Percentiles rank a stretch among this genome's conserved stretches.
Evolutionary conservation across 2,113 vertebrate species (phyloP).

Genomic region (Prunella himalayana): DNA sequence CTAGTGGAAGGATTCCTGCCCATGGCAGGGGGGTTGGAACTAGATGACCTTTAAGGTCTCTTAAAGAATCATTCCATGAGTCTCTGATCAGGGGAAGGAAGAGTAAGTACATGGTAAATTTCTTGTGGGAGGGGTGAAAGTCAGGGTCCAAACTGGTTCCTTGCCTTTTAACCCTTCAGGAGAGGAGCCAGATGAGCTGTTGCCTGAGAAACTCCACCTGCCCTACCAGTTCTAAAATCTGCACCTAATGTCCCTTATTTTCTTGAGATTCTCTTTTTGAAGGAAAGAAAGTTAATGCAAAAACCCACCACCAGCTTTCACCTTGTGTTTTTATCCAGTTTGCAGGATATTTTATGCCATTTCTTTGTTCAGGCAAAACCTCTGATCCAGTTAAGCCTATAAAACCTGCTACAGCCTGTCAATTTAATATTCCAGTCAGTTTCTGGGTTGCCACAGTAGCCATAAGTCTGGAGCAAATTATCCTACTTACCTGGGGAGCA

Average conservation of each 20-base stretch:
- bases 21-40: neutral
- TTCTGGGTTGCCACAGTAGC: constrained; percentile 52
- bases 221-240: neutral
- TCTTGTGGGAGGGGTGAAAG: neutral
- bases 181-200: neutral
- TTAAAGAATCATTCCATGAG: neutral
- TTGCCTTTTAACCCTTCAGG: neutral
- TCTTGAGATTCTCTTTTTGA: neutral
- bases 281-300: neutral
- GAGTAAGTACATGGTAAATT: neutral
- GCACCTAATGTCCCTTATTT: neutral
- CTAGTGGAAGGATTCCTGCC: neutral
- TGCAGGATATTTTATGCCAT: neutral
- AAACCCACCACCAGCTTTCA: neutral
- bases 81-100: neutral
- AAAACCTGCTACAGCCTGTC: neutral
- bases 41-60: neutral
- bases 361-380: constrained; percentile 30
- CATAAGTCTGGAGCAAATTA: constrained; percentile 60
- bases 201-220: neutral
- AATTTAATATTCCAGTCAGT: constrained; percentile 63
- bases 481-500: constrained; percentile 64
- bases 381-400: constrained; percentile 1
- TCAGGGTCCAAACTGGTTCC: neutral
- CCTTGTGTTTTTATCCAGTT: neutral